phyloP scores from a whole-genome alignment of 2,888 invertebrate genomes.

The Chalcosyrphus nemorum region DNA sequence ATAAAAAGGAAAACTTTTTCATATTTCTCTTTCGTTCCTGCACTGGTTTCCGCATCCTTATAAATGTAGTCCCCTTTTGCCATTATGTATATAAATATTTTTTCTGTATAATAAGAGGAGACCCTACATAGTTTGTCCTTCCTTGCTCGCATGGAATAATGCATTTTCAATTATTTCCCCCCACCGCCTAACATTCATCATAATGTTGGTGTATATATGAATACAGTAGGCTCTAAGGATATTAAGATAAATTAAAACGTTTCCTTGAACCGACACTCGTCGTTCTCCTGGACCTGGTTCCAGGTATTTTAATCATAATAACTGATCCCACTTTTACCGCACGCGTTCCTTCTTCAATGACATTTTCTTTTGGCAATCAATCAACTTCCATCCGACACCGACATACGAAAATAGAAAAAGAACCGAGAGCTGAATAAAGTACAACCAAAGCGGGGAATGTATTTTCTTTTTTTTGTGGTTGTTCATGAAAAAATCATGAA shows the following conservation, averaged over 20 bases:
- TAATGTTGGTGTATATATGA: neutral
- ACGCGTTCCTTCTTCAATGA: neutral
- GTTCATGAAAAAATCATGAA: conserved; percentile 44
- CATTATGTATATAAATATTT: too few species aligned
- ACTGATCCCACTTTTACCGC: neutral
- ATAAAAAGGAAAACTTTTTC: too few species aligned
- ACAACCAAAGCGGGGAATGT: neutral
- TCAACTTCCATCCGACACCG: conserved; percentile 2
- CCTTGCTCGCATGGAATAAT: conserved; percentile 18
- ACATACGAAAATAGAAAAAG: neutral
- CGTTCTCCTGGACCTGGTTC: neutral
- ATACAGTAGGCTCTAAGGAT: neutral
- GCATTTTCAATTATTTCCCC: conserved; percentile 38
- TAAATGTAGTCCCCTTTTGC: neutral
- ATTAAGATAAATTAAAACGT: conserved; percentile 12
- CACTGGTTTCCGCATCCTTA: conserved; percentile 20
- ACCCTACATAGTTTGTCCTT: neutral
- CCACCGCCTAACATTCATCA: neutral
- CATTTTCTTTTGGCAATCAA: conserved; percentile 22
- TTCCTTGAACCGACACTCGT: neutral
- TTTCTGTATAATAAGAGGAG: neutral
- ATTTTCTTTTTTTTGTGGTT: neutral
- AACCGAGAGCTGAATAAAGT: neutral
- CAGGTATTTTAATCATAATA: conserved; percentile 25
- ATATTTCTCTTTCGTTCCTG: neutral